Evolutionary conservation across 2,797 vertebrate species (phyloP), one percentile per base, ranked within the genome.

Genomic region (Perodicticus potto): DNA sequence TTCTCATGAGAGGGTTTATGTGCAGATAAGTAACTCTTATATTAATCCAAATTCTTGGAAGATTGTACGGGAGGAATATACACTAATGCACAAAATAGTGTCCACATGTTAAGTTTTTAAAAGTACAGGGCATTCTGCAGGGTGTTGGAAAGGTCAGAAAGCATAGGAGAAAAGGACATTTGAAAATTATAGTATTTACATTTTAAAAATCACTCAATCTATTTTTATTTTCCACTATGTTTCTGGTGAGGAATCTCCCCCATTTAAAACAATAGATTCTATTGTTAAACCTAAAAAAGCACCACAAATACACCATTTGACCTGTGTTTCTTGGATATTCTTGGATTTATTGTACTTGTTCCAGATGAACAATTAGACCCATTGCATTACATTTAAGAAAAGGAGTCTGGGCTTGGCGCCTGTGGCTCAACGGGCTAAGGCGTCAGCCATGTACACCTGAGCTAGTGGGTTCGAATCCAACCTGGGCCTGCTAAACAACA

Each of bases 171-270:
- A 91, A 76, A 29, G 67, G 12, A 25, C 10, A 5, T 92, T 84
- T 83, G 91, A 23, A 72, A 90, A 85, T 69, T 67, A 61, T 37
- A 3, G 19, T 88, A 84, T 69, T 89, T 59, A 94, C 49, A 40
- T 59, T 78, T 93, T 77, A 1, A 4, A 57, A 73, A 93, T 87
- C 23, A 45, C 7, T 82, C 73, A 40, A 23, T 22, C 27, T 87
- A n/a, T 59, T 93, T 96, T 88, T 78, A 69, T 94, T 95, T 95
- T 86, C 59, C 84, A 61, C 13, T 72, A 22, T 19, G 32, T 94
- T 88, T 93, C 25, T 69, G 14, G 23, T 49, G n/a, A 69, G 70
- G 34, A 80, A 37, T 81, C 17, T 2, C 11, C 92, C 92, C 2
- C 22, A 32, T 81, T 91, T 84, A 85, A 80, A 74, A 84, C 3